Percentiles rank a stretch among this genome's conserved stretches.
phyloP scores from a whole-genome alignment of 2,797 vertebrate genomes.

The Delichon dasypus region DNA sequence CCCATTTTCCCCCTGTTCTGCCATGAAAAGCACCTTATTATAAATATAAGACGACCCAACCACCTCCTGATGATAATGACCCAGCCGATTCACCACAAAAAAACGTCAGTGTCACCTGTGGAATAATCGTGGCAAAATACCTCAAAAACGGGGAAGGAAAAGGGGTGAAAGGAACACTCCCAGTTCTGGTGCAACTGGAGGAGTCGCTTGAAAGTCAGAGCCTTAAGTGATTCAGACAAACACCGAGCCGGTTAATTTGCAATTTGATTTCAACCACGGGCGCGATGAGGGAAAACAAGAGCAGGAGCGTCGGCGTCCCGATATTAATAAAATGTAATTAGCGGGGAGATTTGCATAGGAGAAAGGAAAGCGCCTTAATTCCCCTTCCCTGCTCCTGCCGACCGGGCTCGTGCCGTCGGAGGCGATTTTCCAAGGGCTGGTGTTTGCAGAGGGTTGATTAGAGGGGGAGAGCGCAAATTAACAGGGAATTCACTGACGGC shows the following conservation, averaged over 20 bases:
- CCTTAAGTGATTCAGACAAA: slow-evolving; percentile 36
- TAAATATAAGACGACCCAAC: not conserved
- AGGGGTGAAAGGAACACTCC: not conserved
- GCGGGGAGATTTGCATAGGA: slow-evolving; percentile 54
- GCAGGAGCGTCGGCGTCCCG: not conserved
- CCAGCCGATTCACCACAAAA: not conserved
- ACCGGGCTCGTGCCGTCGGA: not conserved
- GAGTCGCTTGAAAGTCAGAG: not conserved
- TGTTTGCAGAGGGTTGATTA: slow-evolving; percentile 40
- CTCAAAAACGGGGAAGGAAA: not conserved
- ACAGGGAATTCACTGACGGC: not conserved
- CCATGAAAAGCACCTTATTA: not conserved
- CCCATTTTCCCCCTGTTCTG: fast-evolving
- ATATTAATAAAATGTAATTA: slow-evolving; percentile 67
- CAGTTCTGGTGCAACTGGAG: not conserved
- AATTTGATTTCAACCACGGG: slow-evolving; percentile 31
- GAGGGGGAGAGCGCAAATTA: slow-evolving; percentile 8
- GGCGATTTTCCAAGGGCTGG: slow-evolving; percentile 1
- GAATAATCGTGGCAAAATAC: not conserved
- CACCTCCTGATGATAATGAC: not conserved
- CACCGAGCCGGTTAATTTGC: slow-evolving; percentile 26
- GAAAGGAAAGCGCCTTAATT: slow-evolving; percentile 42
- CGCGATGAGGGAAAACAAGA: slow-evolving; percentile 16
- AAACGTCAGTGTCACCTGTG: not conserved
- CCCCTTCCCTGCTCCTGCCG: slow-evolving; percentile 6